Percentiles rank a stretch among this genome's conserved stretches.
These are phyloP conservation scores for Thysanoteuthis rhombus DNA, from an alignment of 2,888 invertebrate genomes.

Conservation along the genomic window DNA sequence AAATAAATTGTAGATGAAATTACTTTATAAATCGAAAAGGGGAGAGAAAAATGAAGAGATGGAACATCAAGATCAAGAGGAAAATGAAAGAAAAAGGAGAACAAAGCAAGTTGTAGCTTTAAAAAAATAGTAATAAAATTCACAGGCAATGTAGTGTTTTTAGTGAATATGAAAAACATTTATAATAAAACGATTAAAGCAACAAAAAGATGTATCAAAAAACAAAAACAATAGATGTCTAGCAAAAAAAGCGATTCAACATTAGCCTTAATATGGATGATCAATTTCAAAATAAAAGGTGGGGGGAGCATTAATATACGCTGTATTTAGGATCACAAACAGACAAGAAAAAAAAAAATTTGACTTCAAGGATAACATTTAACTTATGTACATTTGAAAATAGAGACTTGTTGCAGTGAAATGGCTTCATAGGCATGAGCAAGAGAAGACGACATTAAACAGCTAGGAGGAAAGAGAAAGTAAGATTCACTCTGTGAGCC, in stretches of 20 bases:
- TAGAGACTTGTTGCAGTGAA: not conserved
- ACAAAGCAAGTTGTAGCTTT: not conserved
- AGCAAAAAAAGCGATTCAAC: too few species aligned
- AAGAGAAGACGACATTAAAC: not conserved
- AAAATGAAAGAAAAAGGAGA: not conserved
- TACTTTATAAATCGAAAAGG: not conserved
- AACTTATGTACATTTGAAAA: not conserved
- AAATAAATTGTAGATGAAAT: too few species aligned
- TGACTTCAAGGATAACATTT: too few species aligned
- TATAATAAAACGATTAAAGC: too few species aligned
- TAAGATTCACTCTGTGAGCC: not conserved
- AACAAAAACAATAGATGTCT: too few species aligned
- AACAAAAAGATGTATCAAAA: too few species aligned
- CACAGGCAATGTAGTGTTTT: not conserved
- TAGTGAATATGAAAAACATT: too few species aligned
- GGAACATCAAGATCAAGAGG: not conserved
- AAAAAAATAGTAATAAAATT: not conserved
- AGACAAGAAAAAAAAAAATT: not conserved
- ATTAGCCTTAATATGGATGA: not conserved
- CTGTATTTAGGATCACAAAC: not conserved
- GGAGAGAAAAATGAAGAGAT: not conserved
- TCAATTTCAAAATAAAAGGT: not conserved
- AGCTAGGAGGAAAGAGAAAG: not conserved
- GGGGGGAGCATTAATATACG: not conserved
- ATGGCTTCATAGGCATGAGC: not conserved